Base-by-base conservation (phyloP, 2,888 invertebrate genomes). In the Geophilus truncorum region DNA sequence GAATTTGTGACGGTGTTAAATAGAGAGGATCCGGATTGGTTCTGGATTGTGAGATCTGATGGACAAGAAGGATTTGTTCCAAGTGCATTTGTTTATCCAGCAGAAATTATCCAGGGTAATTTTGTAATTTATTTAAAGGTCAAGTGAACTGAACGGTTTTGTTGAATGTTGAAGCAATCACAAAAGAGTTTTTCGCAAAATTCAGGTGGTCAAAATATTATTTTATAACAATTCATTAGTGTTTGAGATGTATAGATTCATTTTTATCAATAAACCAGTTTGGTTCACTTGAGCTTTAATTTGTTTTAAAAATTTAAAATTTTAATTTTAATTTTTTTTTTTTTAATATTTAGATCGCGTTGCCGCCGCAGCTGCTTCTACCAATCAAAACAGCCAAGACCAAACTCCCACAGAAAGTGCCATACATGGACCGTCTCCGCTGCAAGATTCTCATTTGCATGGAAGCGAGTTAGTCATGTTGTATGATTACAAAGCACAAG, bases 31-130 rank as follows among this genome's bases (percentile, higher is more conserved):
- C 93, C 95, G 0, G 96, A 97, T 87, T 97, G 97, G 97, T 97
- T 93, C 87, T 97, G 97, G 97, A 94, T 97, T 80, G 92, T 95
- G 51, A 90, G 96, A 84, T 93, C 93, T 84, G 95, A 97, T 86
- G 95, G 95, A 0, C 94, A 95, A 84, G 97, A 97, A 87, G 97
- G 97, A 0, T 97, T 97, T 87, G 96, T 97, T 79, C 97, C 97
- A 0, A 94, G 95, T 7, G 95, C 95, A 28, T 97, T 96, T 85
- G 95, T 97, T 0, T 97, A 96, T 89, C 96, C 96, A 0, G 95
- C 94, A 21, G 94, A 89, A 89, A 93, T 94, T 84, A 89, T 91
- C 84, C 91, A 91, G 87, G 90, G 90, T 89, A n/a, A n/a, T n/a
- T n/a, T n/a, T n/a, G n/a, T n/a, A n/a, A n/a, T n/a, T n/a, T n/a